These are phyloP conservation scores for Trididemnum miniatum DNA, from an alignment of 23 tunicate genomes.

Conservation along the genomic window DNA sequence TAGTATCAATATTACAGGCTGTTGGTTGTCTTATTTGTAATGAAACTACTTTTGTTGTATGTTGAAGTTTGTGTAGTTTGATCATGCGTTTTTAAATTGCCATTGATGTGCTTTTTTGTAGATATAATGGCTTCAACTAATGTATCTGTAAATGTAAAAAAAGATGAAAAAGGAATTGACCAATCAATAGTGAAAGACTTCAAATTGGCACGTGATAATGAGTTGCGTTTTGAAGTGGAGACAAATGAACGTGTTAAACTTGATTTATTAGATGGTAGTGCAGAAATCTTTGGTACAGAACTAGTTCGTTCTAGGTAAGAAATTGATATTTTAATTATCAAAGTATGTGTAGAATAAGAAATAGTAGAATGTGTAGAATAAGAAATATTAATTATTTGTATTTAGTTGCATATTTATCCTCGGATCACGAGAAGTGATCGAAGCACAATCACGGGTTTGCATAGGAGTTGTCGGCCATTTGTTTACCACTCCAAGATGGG, in stretches of 20 bases:
- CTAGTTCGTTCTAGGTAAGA: constrained; percentile 54
- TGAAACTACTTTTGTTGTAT: neutral
- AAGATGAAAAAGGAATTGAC: constrained; percentile 69
- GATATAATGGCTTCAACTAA: neutral
- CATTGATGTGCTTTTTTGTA: neutral
- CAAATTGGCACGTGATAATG: constrained; percentile 76
- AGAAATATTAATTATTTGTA: too few species aligned
- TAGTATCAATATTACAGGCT: neutral
- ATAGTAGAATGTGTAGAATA: too few species aligned
- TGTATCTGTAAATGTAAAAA: constrained; percentile 12
- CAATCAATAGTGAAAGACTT: constrained; percentile 40
- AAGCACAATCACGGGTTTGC: too few species aligned
- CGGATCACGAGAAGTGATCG: too few species aligned
- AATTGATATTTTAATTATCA: too few species aligned
- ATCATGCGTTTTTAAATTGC: neutral
- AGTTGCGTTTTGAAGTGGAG: constrained; percentile 94
- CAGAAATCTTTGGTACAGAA: constrained; percentile 95
- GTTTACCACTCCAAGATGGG: too few species aligned
- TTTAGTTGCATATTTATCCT: too few species aligned
- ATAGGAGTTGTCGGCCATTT: too few species aligned
- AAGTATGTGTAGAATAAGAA: too few species aligned
- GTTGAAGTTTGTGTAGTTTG: neutral
- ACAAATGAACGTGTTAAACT: constrained; percentile 71
- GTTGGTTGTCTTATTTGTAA: neutral
- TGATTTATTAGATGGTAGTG: constrained; percentile 85